These are phyloP conservation scores for Rhysida immarginata DNA, from an alignment of 1,140 invertebrate species.

Conservation along the genomic window DNA sequence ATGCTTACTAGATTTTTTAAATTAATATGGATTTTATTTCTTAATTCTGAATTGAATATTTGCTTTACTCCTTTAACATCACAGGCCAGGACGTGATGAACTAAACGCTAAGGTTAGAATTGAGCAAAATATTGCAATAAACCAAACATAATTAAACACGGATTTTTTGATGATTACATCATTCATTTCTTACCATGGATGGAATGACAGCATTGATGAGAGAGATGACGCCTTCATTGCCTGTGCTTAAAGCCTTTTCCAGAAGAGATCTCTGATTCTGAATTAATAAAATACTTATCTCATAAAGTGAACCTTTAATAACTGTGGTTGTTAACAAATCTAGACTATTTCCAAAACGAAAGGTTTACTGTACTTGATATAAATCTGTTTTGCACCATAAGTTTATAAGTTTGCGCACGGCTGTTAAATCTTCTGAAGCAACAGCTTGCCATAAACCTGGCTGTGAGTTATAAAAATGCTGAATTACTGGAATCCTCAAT, in stretches of 20 bases:
- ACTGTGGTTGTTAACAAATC: background rate
- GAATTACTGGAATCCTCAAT: too few species aligned
- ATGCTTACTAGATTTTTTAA: conserved; percentile 1
- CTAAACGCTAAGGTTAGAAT: background rate
- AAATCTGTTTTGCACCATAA: conserved; percentile 7
- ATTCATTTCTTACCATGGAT: background rate
- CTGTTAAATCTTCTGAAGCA: background rate
- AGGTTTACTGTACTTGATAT: background rate
- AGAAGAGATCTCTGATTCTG: background rate
- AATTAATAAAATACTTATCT: background rate
- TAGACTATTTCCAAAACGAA: background rate
- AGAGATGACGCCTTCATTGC: conserved; percentile 1
- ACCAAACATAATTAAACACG: background rate
- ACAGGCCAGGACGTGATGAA: background rate
- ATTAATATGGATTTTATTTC: background rate
- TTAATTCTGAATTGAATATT: background rate
- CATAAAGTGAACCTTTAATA: background rate
- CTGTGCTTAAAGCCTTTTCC: background rate
- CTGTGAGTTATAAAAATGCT: background rate
- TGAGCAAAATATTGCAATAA: background rate
- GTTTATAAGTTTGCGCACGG: background rate
- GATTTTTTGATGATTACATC: background rate
- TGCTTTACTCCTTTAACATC: background rate
- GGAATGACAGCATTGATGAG: conserved; percentile 1
- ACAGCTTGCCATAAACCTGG: conserved; percentile 5